phyloP scores from a whole-genome alignment of 2,888 invertebrate species.

The Melanostoma scalare region DNA sequence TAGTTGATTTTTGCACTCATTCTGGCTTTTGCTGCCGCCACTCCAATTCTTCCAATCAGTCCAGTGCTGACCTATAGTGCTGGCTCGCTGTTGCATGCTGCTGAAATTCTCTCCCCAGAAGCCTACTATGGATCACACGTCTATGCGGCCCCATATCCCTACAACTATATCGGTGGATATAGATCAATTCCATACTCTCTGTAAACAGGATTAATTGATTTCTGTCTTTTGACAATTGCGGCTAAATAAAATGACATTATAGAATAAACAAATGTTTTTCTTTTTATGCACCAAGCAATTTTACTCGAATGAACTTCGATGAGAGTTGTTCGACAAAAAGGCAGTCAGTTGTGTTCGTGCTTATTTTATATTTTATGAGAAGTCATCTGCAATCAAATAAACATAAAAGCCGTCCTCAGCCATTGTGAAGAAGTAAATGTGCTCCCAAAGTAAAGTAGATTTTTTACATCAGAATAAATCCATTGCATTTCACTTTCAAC shows the following conservation, averaged over 20 bases:
- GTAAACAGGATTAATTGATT: slow-evolving; percentile 23
- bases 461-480: too few species aligned
- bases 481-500: too few species aligned
- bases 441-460: too few species aligned
- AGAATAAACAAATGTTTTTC: too few species aligned
- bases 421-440: too few species aligned
- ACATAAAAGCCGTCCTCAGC: too few species aligned
- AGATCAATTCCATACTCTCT: slow-evolving; percentile 45
- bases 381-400: too few species aligned
- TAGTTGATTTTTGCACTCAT: slow-evolving; percentile 76
- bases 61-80: slow-evolving; percentile 51
- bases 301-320: too few species aligned
- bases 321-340: too few species aligned
- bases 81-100: slow-evolving; percentile 38
- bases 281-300: too few species aligned
- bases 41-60: slow-evolving; percentile 79
- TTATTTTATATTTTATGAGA: too few species aligned
- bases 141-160: slow-evolving; percentile 79
- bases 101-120: slow-evolving; percentile 65
- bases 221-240: slow-evolving; percentile 28
- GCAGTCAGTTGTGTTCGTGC: too few species aligned
- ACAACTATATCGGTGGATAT: slow-evolving; percentile 64
- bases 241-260: slow-evolving; percentile 38
- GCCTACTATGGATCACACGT: slow-evolving; percentile 75
- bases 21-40: slow-evolving; percentile 83